Percentiles rank a stretch among this genome's conserved stretches.
Conservation (phyloP, 1,140 invertebrate species). For the Dinothrombium tinctorium region DNA sequence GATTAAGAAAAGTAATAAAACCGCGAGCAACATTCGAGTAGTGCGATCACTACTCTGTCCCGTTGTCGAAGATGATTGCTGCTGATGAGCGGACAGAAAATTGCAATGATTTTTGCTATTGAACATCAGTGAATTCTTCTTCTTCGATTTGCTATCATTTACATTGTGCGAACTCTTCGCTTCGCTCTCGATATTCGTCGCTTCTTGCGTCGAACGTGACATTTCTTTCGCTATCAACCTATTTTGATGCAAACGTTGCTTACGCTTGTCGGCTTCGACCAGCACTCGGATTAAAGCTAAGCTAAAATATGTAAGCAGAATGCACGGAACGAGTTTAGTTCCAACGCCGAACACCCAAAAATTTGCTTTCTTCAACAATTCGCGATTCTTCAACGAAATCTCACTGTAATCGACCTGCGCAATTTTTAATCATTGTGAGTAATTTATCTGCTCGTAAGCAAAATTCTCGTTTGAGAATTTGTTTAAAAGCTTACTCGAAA, state of each 20-base stretch:
- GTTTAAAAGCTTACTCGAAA: background rate
- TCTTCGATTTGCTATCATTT: no score
- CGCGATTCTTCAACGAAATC: constrained; percentile 29
- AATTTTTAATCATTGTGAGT: no score
- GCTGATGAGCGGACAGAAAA: no score
- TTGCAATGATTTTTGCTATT: no score
- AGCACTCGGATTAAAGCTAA: constrained; percentile 38
- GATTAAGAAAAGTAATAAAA: constrained; percentile 32
- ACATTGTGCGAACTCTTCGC: no score
- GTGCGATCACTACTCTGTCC: constrained; percentile 48
- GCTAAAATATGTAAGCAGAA: constrained; percentile 55
- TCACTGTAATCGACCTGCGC: constrained; percentile 33
- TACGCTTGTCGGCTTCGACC: constrained; percentile 9
- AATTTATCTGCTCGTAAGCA: no score
- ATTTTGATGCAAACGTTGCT: constrained; percentile 4
- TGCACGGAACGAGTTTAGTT: constrained; percentile 58
- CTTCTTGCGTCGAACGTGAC: no score
- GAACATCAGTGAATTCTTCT: no score
- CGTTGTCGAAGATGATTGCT: no score
- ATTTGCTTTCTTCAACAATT: constrained; percentile 37
- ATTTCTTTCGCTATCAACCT: no score
- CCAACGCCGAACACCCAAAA: constrained; percentile 69
- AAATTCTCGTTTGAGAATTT: no score
- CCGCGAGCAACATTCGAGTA: constrained; percentile 65
- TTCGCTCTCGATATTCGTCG: no score